Percentiles rank a stretch among this genome's conserved stretches.
Conservation (phyloP, 2,888 invertebrate species). For the Chymomyza procnemis region DNA sequence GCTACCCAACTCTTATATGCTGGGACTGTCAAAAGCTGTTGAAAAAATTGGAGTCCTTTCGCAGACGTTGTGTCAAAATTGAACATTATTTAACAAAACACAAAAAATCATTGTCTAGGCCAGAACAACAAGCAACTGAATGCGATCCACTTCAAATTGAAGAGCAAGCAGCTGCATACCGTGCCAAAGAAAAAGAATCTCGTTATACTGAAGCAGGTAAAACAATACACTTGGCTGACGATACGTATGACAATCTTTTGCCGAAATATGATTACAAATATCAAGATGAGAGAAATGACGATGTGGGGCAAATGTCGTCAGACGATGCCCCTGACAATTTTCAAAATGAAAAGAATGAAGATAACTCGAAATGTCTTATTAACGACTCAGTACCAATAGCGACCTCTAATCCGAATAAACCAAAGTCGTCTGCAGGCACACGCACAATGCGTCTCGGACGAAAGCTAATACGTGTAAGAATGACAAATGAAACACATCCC, state of each 20-base stretch:
- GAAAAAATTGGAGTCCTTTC: constrained; percentile 42
- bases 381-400: neutral
- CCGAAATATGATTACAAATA: neutral
- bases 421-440: constrained; percentile 18
- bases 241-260: neutral
- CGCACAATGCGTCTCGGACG: constrained; percentile 61
- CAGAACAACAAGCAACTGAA: neutral
- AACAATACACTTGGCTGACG: neutral
- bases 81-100: constrained; percentile 42
- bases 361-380: neutral
- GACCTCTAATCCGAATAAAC: neutral
- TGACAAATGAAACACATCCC: constrained; percentile 56
- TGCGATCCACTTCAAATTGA: constrained; percentile 44
- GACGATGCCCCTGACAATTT: neutral
- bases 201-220: neutral
- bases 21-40: constrained; percentile 43
- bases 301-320: neutral
- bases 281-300: neutral
- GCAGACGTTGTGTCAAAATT: constrained; percentile 51
- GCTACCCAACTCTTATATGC: constrained; percentile 44
- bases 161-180: neutral
- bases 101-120: neutral
- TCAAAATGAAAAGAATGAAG: neutral
- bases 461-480: constrained; percentile 56
- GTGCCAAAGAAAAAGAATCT: neutral